A percentile compares a stretch with the other conserved stretches of the same genome.
Evolutionary conservation across 2,113 vertebrate species (phyloP).

Genomic region (pig (Sus scrofa)): T2T-Sscrofa CM000823.6:44375501-44376000

Average conservation of each 20-base stretch:
- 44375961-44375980: no score
- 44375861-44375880: neutral
- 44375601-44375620: neutral
- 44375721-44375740: neutral
- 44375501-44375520: neutral
- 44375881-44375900: no score
- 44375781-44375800: neutral
- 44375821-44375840: neutral
- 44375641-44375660: neutral
- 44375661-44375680: neutral
- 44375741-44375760: neutral
- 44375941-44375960: no score
- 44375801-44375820: neutral
- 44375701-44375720: neutral
- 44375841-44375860: conserved; percentile 39
- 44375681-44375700: neutral
- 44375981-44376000: no score
- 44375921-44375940: no score
- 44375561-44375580: neutral
- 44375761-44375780: neutral
- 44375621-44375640: neutral
- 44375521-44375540: neutral
- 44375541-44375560: neutral
- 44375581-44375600: neutral
- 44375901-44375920: no score